Base-by-base conservation (phyloP, 2,797 vertebrate genomes). In the Oryzias dopingdopingensis region DNA sequence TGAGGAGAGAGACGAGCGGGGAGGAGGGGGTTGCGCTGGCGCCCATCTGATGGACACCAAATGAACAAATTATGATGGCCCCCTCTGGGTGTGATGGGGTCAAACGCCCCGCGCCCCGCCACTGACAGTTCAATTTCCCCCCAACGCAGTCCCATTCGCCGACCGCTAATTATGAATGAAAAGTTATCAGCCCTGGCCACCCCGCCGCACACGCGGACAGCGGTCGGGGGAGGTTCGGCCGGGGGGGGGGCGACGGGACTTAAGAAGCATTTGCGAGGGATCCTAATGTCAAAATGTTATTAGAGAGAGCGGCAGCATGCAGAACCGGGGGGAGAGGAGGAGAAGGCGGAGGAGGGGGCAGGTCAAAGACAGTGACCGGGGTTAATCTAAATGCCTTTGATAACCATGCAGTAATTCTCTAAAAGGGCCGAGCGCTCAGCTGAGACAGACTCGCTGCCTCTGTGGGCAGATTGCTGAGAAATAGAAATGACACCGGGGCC, bases 31-130 rank as follows among this genome's bases (percentile, higher is more conserved):
- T 68, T 68, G 93, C 91, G 93, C 92, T 89, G 93, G 93, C 90
- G 91, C 92, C 92, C 90, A 93, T 92, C 95, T 98, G 96, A 98
- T 98, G 95, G 96, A 95, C 95, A 97, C 94, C 95, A 96, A 98
- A 98, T 98, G 96, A 98, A 98, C 95, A 96, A 98, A 98, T 98
- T 97, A 98, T 97, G 96, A 98, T 96, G 95, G 95, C 94, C 95
- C 95, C 94, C 94, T 94, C 93, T 93, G 94, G 94, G 93, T 91
- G 94, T 96, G 96, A 98, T 98, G 95, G 95, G 96, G 96, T 98
- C 96, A 98, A 97, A 96, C 92, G 92, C 92, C 94, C 94, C 89
- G 92, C 92, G 94, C 94, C 95, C 95, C 89, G 84, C 92, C 91
- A 92, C 94, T 97, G 96, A 98, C 96, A 98, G 96, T 98, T 98